These are phyloP conservation scores for Picus viridis DNA, from an alignment of 2,797 vertebrate species.

Conservation along the genomic window DNA sequence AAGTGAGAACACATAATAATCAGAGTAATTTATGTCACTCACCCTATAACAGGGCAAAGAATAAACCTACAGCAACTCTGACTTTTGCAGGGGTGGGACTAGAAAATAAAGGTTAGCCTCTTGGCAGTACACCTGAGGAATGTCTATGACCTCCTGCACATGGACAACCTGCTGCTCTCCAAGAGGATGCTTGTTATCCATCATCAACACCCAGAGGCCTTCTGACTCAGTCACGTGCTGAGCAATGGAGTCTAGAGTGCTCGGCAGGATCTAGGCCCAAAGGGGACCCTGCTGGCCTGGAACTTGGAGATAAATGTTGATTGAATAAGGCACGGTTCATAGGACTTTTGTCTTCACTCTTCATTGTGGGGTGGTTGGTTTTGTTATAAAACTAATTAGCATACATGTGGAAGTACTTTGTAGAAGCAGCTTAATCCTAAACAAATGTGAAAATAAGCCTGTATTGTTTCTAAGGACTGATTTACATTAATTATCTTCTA, in stretches of 20 bases:
- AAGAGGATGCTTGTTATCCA: not conserved
- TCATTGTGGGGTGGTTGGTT: slow-evolving; percentile 65
- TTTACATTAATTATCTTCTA: slow-evolving; percentile 81
- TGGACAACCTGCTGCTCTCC: not conserved
- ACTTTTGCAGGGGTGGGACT: rapidly evolving
- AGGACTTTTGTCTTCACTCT: slow-evolving; percentile 71
- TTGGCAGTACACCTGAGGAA: not conserved
- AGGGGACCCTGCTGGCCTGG: not conserved
- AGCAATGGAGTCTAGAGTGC: not conserved
- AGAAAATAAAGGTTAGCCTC: not conserved
- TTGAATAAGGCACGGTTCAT: slow-evolving; percentile 59
- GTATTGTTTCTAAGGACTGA: slow-evolving; percentile 75
- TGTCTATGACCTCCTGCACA: not conserved
- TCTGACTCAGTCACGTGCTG: not conserved
- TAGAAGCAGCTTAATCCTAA: slow-evolving; percentile 77
- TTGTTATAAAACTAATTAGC: slow-evolving; percentile 74
- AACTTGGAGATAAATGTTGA: slow-evolving; percentile 41
- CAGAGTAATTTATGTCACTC: not conserved
- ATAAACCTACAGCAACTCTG: not conserved
- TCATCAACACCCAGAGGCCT: not conserved
- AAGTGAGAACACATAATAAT: not conserved
- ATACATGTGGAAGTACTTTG: slow-evolving; percentile 79
- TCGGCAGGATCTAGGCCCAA: not conserved
- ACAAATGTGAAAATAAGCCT: slow-evolving; percentile 82
- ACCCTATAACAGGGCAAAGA: not conserved